These are phyloP conservation scores for Urocolius indicus DNA, from an alignment of 2,113 vertebrate genomes.

Conservation along the genomic window DNA sequence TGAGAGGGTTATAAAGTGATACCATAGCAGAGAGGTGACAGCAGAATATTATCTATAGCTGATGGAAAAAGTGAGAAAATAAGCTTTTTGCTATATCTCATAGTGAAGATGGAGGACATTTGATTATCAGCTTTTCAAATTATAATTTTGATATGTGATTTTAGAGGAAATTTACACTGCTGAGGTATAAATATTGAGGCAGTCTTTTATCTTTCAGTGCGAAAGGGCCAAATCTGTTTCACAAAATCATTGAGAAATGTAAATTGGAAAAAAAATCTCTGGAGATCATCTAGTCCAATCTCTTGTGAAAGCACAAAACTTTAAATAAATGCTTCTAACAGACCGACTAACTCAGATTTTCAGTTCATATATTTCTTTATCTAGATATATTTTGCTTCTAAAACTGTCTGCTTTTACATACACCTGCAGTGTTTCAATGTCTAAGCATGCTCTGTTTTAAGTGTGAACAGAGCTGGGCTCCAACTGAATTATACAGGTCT, in stretches of 20 bases:
- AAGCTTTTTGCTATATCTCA: not conserved
- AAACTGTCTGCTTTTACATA: not conserved
- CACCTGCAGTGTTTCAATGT: not conserved
- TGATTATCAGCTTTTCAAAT: constrained; percentile 34
- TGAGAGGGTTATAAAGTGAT: not conserved
- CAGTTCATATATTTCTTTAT: not conserved
- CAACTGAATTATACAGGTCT: not conserved
- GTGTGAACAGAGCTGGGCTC: not conserved
- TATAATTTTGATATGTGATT: constrained; percentile 1
- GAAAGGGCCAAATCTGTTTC: not conserved
- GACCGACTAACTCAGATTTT: not conserved
- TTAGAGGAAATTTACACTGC: not conserved
- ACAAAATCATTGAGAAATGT: not conserved
- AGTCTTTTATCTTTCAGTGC: not conserved
- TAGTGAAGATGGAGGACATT: not conserved
- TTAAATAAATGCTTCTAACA: not conserved
- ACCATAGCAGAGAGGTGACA: not conserved
- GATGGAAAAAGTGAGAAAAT: constrained; percentile 24
- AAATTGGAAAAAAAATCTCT: not conserved
- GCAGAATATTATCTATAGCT: not conserved
- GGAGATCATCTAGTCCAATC: not conserved
- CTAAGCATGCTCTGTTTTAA: not conserved
- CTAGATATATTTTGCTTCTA: not conserved
- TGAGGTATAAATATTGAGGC: not conserved
- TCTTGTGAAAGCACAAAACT: not conserved